A percentile compares a stretch with the other conserved stretches of the same genome.
Evolutionary conservation across 2,888 invertebrate genomes (phyloP).

Genomic region (Apotomis betuletana): DNA sequence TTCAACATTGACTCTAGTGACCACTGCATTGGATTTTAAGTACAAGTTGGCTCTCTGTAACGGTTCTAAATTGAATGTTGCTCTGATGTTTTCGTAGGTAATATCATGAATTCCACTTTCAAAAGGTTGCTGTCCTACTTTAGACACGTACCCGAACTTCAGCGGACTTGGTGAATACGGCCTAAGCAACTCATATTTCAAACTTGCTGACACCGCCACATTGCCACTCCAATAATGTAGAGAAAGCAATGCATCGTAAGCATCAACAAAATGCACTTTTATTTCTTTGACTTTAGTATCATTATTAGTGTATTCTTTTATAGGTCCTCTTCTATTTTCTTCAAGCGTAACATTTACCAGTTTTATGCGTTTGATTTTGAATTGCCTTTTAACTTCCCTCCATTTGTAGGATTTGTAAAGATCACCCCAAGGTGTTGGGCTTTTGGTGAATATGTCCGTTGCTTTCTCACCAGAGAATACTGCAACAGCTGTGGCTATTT

Average conservation of each 20-base stretch:
- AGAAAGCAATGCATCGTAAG: not conserved
- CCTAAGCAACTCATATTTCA: not conserved
- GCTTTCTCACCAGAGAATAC: slow-evolving; percentile 24
- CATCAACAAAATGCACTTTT: not conserved
- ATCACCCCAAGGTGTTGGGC: slow-evolving; percentile 39
- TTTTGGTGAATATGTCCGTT: slow-evolving; percentile 30
- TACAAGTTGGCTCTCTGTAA: slow-evolving; percentile 37
- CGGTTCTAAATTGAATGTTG: slow-evolving; percentile 40
- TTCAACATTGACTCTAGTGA: slow-evolving; percentile 37
- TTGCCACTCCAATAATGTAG: slow-evolving; percentile 8
- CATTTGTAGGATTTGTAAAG: slow-evolving; percentile 29
- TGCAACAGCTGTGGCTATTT: slow-evolving; percentile 6
- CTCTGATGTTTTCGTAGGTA: slow-evolving; percentile 8
- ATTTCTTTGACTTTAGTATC: not conserved
- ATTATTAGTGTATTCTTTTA: not conserved
- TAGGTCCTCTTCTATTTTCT: not conserved
- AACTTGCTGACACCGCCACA: not conserved
- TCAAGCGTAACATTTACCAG: slow-evolving; percentile 7
- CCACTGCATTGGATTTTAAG: slow-evolving; percentile 34
- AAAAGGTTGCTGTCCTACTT: slow-evolving; percentile 1
- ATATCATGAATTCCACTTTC: not conserved
- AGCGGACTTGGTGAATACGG: not conserved
- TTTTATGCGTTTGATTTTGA: slow-evolving; percentile 12
- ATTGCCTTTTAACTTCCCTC: slow-evolving; percentile 23
- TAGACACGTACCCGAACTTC: not conserved